Percentiles rank a stretch among this genome's conserved stretches.
Evolutionary conservation across 2,888 invertebrate species (phyloP).

Genomic region (Campaea margaritaria): DNA sequence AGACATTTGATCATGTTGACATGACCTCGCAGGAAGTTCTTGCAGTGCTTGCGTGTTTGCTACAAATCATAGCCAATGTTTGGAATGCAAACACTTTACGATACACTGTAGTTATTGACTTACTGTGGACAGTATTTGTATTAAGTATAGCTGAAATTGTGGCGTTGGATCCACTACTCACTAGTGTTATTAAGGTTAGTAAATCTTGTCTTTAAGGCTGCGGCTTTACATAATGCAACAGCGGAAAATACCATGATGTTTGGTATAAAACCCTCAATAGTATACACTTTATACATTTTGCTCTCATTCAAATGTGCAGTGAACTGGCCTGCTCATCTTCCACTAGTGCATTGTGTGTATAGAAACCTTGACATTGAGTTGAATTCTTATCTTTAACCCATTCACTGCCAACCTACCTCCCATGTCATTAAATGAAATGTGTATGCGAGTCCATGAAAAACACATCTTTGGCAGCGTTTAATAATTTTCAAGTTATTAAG

Average conservation of each 20-base stretch:
- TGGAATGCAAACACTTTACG: slow-evolving; percentile 70
- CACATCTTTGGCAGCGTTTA: background rate
- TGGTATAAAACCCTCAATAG: no score
- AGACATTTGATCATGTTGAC: slow-evolving; percentile 58
- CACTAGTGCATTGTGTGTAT: no score
- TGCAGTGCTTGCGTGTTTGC: slow-evolving; percentile 69
- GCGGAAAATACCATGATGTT: no score
- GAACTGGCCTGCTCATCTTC: background rate
- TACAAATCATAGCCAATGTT: slow-evolving; percentile 75
- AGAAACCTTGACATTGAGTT: no score
- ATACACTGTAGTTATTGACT: slow-evolving; percentile 68
- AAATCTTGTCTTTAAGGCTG: slow-evolving; percentile 7
- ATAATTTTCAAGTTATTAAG: background rate
- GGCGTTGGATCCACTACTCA: slow-evolving; percentile 56
- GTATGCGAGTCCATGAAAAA: no score
- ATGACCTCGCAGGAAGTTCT: slow-evolving; percentile 66
- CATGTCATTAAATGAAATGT: no score
- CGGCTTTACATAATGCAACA: no score
- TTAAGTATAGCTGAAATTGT: slow-evolving; percentile 59
- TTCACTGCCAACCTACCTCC: no score
- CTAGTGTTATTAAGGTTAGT: slow-evolving; percentile 72
- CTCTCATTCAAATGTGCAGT: no score
- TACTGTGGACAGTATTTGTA: slow-evolving; percentile 73
- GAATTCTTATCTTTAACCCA: no score
- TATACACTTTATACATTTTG: no score